Evolutionary conservation across 2,113 vertebrate species (phyloP), one percentile per base, ranked within the genome.

Genomic region (Nothoprocta pentlandii): DNA sequence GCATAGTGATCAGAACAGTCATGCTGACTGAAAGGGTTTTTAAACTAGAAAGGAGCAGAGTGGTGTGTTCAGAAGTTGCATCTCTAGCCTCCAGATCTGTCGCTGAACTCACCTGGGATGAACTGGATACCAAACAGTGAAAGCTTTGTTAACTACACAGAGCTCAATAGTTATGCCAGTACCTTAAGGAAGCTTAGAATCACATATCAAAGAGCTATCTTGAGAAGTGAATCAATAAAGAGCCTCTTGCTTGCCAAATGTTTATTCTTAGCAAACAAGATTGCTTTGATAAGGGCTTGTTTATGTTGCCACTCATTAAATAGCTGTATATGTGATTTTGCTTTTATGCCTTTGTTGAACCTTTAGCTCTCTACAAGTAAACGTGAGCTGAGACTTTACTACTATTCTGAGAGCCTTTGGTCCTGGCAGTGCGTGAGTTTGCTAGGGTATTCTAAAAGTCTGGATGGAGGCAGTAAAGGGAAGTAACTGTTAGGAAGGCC

Each of bases 1-100:
- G 85, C 91, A 77, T 49, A 89, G 83, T 76, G 74, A 96, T 95
- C 80, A 96, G 63, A 97, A 81, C 64, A 82, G 41, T 76, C 80
- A 53, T 83, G 76, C 61, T 92, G 76, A 58, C 75, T 63, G 82
- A 87, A 92, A 92, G 21, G 23, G 14, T n/a, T 75, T 96, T 95
- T 90, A 89, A 97, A 95, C 66, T 78, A 59, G 75, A 92, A 96
- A 92, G 59, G 63, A 94, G 44, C 9, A 91, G 49, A 58, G 75
- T 85, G 58, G 19, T 41, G 10, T 92, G 83, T 71, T 95, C 39
- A 94, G 85, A 96, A 79, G 26, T 44, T 75, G 10, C 80, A 68
- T 94, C 83, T 61, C 41, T 81, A 49, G 69, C 79, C 62, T 88
- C 69, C 76, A 91, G 73, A 95, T 87, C 93, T 88, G 86, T 68